phyloP scores from a whole-genome alignment of 1,140 invertebrate species.

The Agrilus planipennis region DNA sequence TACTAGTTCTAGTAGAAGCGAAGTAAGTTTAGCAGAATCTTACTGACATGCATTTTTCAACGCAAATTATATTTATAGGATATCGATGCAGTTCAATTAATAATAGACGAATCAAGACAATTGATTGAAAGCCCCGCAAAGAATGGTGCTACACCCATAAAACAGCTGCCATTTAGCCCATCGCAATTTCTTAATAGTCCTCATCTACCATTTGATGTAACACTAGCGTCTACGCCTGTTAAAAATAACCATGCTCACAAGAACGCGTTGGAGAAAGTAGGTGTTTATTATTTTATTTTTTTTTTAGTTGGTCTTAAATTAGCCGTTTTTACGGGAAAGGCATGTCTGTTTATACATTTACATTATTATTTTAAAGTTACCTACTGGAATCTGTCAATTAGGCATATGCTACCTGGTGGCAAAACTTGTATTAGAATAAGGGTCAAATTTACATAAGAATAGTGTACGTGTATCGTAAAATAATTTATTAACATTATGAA shows the following conservation, averaged over 20 bases:
- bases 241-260: constrained; percentile 20
- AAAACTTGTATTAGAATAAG: too few species aligned
- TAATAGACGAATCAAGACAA: constrained; percentile 6
- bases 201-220: constrained; percentile 38
- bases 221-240: constrained; percentile 40
- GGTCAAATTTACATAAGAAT: too few species aligned
- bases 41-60: neutral
- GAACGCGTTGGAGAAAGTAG: constrained; percentile 9
- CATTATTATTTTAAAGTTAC: too few species aligned
- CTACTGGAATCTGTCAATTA: too few species aligned
- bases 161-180: constrained; percentile 77
- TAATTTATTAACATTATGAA: too few species aligned
- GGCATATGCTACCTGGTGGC: too few species aligned
- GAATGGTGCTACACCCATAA: constrained; percentile 52
- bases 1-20: neutral
- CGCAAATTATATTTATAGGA: constrained; percentile 5
- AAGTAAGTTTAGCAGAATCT: constrained; percentile 1
- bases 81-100: constrained; percentile 5
- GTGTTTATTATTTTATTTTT: neutral
- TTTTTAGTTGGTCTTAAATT: too few species aligned
- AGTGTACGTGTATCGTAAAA: too few species aligned
- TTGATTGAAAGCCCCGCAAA: constrained; percentile 1
- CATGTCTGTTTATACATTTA: too few species aligned
- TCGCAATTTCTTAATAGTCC: constrained; percentile 80
- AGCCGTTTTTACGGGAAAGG: too few species aligned